Evolutionary conservation across 2,888 invertebrate genomes (phyloP), one percentile per base, ranked within the genome.

Genomic region (Drosophila neoperkinsi): DNA sequence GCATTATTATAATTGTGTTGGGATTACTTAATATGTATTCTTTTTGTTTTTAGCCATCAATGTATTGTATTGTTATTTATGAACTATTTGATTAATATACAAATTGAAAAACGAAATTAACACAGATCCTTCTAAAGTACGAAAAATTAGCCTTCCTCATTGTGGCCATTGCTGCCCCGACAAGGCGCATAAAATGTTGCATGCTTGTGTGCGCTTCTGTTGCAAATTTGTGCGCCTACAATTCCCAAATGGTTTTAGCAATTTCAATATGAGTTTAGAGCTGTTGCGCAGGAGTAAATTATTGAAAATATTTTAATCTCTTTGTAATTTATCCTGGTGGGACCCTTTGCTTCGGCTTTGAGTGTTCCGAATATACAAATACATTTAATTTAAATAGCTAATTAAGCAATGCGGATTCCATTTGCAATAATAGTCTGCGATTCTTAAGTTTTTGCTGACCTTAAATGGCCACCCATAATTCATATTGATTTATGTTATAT

Each of bases 301-400:
- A 69, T 82, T 81, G 83, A 84, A 87, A 84, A 81, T 84, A 70
- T 84, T 87, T 85, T 77, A 79, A 77, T 75, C 84, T 84, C 84
- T 84, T 84, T 84, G 81, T 75, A 81, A 92, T 92, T 91, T 92
- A 67, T 92, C 92, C 34, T 91, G 92, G 68, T 92, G 92, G 92
- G 91, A 91, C 92, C 92, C 91, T 88, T 90, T 90, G 91, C 57
- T 25, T 77, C 31, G 64, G 86, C 86, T 88, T 58, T 88, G 92
- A 91, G 92, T 67, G 92, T 91, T 77, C 86, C 92, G 1, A 71
- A 77, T 67, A 63, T 33, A 34, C 51, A 0, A 58, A 69, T 69
- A 6, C 18, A 68, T 67, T 25, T 4, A 2, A 43, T 5, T 18
- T 6, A 9, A 25, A 13, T 16, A 5, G 16, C 21, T 21, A 11